Conservation (phyloP, 2,797 vertebrate genomes). For the Spinus pinus region DNA sequence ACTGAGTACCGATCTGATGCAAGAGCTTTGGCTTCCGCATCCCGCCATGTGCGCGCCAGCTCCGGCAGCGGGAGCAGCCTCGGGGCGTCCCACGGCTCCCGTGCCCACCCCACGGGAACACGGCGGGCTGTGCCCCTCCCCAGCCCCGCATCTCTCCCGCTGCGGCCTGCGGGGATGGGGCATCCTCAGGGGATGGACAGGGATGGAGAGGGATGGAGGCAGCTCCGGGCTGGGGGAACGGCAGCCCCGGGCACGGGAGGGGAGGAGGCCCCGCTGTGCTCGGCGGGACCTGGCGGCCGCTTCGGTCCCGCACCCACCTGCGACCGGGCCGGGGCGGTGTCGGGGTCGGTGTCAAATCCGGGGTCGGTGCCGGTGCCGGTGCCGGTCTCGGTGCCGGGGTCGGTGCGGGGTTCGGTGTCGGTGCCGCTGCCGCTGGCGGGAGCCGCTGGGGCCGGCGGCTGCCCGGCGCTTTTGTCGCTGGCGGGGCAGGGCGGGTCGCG, state of each 20-base stretch:
- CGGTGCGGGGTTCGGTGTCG: background rate
- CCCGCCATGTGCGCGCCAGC: background rate
- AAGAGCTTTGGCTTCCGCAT: background rate
- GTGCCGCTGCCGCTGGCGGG: background rate
- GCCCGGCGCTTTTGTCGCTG: conserved; percentile 9
- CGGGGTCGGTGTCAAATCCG: background rate
- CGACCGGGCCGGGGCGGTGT: background rate
- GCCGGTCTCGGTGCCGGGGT: no score
- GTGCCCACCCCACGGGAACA: background rate
- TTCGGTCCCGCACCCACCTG: conserved; percentile 4
- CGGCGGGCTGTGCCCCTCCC: background rate
- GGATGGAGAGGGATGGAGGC: background rate
- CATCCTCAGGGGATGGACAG: background rate
- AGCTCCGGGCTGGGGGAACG: background rate
- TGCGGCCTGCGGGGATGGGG: no score
- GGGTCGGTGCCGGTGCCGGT: background rate
- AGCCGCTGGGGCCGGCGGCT: background rate
- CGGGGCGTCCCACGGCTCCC: background rate
- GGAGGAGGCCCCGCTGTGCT: background rate
- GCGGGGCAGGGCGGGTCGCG: background rate
- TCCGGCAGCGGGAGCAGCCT: background rate
- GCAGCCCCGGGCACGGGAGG: background rate
- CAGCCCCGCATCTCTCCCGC: background rate
- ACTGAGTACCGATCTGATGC: background rate
- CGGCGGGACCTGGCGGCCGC: background rate